Base-by-base conservation (phyloP, 2,797 vertebrate species). In the Catharus ustulatus region DNA sequence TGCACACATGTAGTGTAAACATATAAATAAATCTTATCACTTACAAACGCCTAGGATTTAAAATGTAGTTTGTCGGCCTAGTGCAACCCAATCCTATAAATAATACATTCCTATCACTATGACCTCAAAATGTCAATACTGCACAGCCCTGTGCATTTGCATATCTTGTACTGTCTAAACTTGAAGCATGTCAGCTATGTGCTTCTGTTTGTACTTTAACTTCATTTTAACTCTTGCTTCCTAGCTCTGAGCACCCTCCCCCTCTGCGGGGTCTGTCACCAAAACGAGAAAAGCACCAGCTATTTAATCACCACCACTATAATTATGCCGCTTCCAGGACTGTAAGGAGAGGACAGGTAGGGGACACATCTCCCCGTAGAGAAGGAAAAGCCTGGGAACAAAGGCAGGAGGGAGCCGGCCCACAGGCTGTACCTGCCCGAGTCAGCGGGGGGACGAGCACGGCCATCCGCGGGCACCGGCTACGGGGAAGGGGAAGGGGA, bases 111-210 rank as follows among this genome's bases (percentile, higher is more conserved):
- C 95, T 96, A 97, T 97, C 97, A 96, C 95, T 91, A 72, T 96
- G 97, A 97, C 97, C 97, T 97, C 97, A 97, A 97, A 97, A 97
- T 96, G 97, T 97, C 97, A 97, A 97, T 97, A 96, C 85, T 1
- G 27, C 67, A 12, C 94, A 96, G 95, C 97, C 95, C 82, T 54
- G 68, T 12, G 1, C 87, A 96, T 96, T 96, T 96, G 97, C 97
- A 96, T 96, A 97, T 89, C 94, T 87, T 72, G 90, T 89, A 94
- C 96, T 95, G 96, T 96, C 96, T 96, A 91, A 97, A 96, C 96
- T 96, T 95, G 97, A 97, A 96, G 95, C 93, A 91, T 93, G 97
- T 97, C 97, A 97, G 94, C 96, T 95, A 93, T 94, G 93, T 91
- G 94, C 94, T 89, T 79, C 94, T 92, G 89, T 97, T 96, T 95